Conservation (phyloP, 1,140 invertebrate genomes). For the Macrosteles quadrilineatus region DNA sequence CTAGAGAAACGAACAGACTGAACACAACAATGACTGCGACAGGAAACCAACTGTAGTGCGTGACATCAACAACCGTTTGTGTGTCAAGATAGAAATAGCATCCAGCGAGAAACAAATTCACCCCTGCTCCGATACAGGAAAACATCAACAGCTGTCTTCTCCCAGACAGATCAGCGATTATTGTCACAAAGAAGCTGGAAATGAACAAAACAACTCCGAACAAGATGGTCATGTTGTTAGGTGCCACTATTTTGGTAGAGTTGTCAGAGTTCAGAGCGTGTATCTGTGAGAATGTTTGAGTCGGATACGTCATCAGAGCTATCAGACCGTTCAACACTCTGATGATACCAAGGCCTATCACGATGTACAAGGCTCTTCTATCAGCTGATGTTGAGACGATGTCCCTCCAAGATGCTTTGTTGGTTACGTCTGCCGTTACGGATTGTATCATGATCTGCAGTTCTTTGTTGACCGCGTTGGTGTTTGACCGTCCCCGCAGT, state of each 20-base stretch:
- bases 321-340: constrained; percentile 37
- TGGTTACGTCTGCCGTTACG: constrained; percentile 10
- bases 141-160: constrained; percentile 57
- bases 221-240: constrained; percentile 34
- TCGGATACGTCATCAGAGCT: constrained; percentile 38
- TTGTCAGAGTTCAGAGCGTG: constrained; percentile 1
- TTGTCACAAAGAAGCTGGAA: constrained; percentile 48
- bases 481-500: constrained; percentile 55
- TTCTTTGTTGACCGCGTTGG: constrained; percentile 33
- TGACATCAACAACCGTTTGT: constrained; percentile 46
- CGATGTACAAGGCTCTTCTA: constrained; percentile 36
- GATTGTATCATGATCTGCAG: constrained; percentile 34
- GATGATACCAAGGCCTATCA: constrained; percentile 33
- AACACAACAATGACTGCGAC: constrained; percentile 21
- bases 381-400: constrained; percentile 30
- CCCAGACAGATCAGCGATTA: constrained; percentile 47
- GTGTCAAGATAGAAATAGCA: constrained; percentile 52
- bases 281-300: constrained; percentile 35
- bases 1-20: constrained; percentile 30
- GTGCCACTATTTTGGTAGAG: constrained; percentile 18
- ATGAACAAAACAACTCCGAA: constrained; percentile 44
- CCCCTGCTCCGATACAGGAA: constrained; percentile 45
- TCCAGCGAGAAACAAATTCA: constrained; percentile 41
- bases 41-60: constrained; percentile 24
- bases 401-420: constrained; percentile 34